A percentile compares a stretch with the other conserved stretches of the same genome.
Evolutionary conservation across 1,140 invertebrate species (phyloP).

Genomic region (Ladona fulva): DNA sequence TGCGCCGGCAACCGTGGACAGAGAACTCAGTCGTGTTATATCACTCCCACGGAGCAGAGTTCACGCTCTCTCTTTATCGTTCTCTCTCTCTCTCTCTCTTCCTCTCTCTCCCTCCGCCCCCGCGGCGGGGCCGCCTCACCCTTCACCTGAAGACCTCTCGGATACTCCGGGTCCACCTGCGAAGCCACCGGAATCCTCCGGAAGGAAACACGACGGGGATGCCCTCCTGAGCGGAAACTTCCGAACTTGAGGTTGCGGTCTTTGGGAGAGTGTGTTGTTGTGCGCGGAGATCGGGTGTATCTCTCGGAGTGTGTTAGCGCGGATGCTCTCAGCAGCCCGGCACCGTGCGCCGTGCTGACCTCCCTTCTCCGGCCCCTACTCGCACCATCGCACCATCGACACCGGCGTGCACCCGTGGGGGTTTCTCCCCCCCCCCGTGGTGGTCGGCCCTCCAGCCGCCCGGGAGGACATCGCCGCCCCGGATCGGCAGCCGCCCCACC

Average conservation of each 20-base stretch:
- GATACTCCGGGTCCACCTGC: neutral
- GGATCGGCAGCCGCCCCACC: neutral
- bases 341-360: neutral
- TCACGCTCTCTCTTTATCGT: neutral
- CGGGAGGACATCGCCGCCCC: neutral
- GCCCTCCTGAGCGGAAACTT: neutral
- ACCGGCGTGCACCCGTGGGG: neutral
- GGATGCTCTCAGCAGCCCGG: neutral
- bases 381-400: slow-evolving; percentile 5
- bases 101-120: neutral
- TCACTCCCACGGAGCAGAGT: neutral
- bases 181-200: neutral
- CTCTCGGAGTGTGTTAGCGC: neutral
- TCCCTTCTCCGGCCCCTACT: neutral
- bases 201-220: neutral
- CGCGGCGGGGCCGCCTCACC: neutral
- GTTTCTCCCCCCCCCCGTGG: neutral
- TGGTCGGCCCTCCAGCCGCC: neutral
- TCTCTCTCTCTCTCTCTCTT: neutral
- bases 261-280: no score
- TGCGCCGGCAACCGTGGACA: neutral
- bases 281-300: no score
- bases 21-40: slow-evolving; percentile 1
- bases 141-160: neutral
- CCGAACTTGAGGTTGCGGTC: neutral